These are phyloP conservation scores for Colius striatus DNA, from an alignment of 2,113 vertebrate species.

Conservation along the genomic window DNA sequence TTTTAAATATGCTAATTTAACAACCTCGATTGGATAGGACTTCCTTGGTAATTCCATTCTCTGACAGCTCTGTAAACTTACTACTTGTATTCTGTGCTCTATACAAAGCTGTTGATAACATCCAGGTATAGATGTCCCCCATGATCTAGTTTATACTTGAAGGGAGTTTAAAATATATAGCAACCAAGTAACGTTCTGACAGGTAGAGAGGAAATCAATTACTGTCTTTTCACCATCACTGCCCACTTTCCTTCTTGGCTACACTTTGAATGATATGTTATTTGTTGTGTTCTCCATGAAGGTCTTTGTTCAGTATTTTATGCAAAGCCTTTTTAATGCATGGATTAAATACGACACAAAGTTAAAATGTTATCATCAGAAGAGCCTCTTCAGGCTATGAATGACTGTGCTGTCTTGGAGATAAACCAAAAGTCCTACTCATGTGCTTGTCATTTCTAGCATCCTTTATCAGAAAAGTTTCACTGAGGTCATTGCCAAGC, in stretches of 20 bases:
- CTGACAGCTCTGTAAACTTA: neutral
- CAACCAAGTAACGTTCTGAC: conserved; percentile 11
- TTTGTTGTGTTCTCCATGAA: conserved; percentile 20
- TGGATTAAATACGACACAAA: neutral
- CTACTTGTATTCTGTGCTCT: neutral
- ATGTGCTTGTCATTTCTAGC: conserved; percentile 2
- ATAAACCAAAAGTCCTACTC: conserved; percentile 13
- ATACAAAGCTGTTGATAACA: neutral
- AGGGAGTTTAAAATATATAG: neutral
- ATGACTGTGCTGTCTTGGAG: neutral
- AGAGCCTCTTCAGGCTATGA: neutral
- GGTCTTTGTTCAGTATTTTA: conserved; percentile 21
- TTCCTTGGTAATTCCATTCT: neutral
- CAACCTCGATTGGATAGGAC: neutral
- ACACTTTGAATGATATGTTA: neutral
- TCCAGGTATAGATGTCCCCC: neutral
- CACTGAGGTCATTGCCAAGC: neutral
- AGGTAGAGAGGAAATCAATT: conserved; percentile 26
- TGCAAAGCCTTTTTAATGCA: neutral
- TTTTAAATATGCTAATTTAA: conserved; percentile 13
- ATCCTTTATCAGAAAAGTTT: neutral
- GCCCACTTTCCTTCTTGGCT: conserved; percentile 1
- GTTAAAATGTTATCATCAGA: neutral
- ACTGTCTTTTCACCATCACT: neutral
- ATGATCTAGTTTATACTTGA: neutral